Conservation (phyloP, 1,140 invertebrate species). For the Bombus picipes region DNA sequence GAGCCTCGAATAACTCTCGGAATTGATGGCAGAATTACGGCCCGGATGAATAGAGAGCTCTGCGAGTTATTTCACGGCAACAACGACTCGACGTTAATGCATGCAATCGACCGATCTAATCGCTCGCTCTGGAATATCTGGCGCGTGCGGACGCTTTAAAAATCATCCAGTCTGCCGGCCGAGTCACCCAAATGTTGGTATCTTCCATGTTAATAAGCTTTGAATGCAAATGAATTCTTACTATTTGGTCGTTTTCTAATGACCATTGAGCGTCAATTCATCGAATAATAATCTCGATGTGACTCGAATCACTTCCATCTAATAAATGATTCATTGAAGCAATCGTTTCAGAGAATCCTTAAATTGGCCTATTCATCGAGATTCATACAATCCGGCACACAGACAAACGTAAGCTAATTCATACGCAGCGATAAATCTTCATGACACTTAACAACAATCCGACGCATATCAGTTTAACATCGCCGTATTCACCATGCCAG, state of each 20-base stretch:
- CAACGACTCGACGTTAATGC: conserved; percentile 34
- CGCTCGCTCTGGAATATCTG: not conserved
- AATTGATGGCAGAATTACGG: conserved; percentile 61
- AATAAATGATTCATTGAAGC: conserved; percentile 5
- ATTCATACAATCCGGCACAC: not conserved
- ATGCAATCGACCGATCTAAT: conserved; percentile 35
- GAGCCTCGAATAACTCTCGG: conserved; percentile 54
- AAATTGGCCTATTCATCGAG: conserved; percentile 30
- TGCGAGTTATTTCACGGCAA: conserved; percentile 37
- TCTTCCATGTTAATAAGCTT: not conserved
- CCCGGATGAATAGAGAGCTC: conserved; percentile 46
- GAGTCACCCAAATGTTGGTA: too few relatives aligned
- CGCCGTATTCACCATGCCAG: not conserved
- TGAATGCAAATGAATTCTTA: not conserved
- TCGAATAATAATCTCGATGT: not conserved
- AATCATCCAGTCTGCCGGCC: too few relatives aligned
- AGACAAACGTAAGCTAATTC: conserved; percentile 19
- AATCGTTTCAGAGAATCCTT: conserved; percentile 10
- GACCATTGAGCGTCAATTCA: not conserved
- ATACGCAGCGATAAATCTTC: conserved; percentile 18
- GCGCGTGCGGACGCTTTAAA: not conserved
- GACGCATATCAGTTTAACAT: conserved; percentile 11
- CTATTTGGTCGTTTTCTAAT: too few relatives aligned
- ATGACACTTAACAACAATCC: conserved; percentile 33
- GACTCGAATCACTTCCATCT: not conserved